Base-by-base conservation (phyloP, 2,113 vertebrate genomes). In the Lophius piscatorius region DNA sequence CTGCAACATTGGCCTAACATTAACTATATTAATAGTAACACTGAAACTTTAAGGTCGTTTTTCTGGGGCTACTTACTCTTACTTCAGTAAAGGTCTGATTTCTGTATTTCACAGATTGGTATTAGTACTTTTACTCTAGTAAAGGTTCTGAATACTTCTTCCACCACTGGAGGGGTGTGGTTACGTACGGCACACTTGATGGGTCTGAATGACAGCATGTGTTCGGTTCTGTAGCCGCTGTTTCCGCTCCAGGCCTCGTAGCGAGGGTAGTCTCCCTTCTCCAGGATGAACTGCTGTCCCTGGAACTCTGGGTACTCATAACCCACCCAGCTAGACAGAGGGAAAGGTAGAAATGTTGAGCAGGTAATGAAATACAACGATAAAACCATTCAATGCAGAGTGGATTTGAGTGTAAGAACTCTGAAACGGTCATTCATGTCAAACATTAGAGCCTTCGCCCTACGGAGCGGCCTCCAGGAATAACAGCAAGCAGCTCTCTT, bases 221-320 rank as follows among this genome's bases (percentile, higher is more conserved):
- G 94, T 78, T 97, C 95, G 0, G 95, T 98, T 81, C 94, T 92
- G 88, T 96, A 97, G 84, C 94, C 88, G 5, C 94, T 95, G 88
- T 95, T 98, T 70, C 95, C 95, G 0, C 95, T 98, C 96, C 96
- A 98, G 70, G 95, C 93, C 50, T 94, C 93, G 78, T 94, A 97
- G 70, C 93, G 91, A 55, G 96, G 95, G 29, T 97, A 98, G 83
- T 98, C 96, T 21, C 96, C 96, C 75, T 98, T 98, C 91, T 98
- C 97, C 87, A 98, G 90, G 81, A 98, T 95, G 65, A 98, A 98
- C 89, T 98, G 95, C 90, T 98, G 96, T 49, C 96, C 97, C 90
- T 97, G 95, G 91, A 94, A 97, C 80, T 98, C 95, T 0, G 96
- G 95, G 80, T 98, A 95, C 81, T 98, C 96, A 5, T 91, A 98